phyloP scores from a whole-genome alignment of 2,113 vertebrate genomes.

The Tupaia tana region DNA sequence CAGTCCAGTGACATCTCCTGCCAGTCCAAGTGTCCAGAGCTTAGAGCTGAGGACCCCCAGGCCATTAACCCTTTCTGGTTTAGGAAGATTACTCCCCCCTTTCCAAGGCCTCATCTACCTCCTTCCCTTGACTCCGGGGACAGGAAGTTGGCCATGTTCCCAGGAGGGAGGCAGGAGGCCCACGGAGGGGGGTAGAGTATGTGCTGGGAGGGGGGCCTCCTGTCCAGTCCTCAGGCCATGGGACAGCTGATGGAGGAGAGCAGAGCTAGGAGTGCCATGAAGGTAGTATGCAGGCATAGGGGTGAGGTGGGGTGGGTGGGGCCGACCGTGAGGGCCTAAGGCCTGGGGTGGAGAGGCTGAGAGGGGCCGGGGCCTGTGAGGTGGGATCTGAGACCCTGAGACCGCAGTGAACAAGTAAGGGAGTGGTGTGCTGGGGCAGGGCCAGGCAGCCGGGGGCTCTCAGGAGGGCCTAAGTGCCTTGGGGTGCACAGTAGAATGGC shows the following conservation, averaged over 20 bases:
- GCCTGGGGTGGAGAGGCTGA: not conserved
- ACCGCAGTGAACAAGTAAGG: too few species aligned
- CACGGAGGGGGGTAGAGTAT: constrained; percentile 36
- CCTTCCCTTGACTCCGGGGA: constrained; percentile 72
- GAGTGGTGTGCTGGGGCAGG: not conserved
- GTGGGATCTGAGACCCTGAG: not conserved
- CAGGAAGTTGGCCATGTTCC: constrained; percentile 82
- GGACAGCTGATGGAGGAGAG: constrained; percentile 55
- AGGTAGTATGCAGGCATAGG: constrained; percentile 40
- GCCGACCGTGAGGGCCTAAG: not conserved
- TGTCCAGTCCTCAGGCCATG: constrained; percentile 59
- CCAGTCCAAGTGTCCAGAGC: not conserved
- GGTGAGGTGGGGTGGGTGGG: rapidly evolving
- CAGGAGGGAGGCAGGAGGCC: constrained; percentile 79
- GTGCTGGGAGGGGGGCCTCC: constrained; percentile 39
- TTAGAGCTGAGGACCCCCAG: constrained; percentile 37
- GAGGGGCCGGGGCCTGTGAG: not conserved
- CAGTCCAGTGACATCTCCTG: constrained; percentile 50
- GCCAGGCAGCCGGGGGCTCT: not conserved
- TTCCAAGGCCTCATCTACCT: constrained; percentile 59
- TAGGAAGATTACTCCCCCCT: constrained; percentile 35
- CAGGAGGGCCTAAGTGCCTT: not conserved
- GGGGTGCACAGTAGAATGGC: not conserved
- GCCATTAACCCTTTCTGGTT: constrained; percentile 58
- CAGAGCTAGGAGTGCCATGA: constrained; percentile 57